Base-by-base conservation (phyloP, 1,140 invertebrate species). In the Zaprionus kolodkinae region DNA sequence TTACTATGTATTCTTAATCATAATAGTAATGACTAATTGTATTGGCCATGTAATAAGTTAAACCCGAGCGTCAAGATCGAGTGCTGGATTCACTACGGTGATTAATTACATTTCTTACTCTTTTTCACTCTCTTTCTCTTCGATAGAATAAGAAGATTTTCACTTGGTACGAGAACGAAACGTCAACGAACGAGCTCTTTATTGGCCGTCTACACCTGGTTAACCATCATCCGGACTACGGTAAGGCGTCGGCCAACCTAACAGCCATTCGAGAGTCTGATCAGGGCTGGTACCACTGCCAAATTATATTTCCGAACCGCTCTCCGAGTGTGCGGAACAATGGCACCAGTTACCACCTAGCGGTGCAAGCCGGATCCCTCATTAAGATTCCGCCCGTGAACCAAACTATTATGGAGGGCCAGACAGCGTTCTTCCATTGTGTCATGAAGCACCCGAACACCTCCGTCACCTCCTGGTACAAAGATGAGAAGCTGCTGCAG, bases 261-360 rank as follows among this genome's bases (percentile, higher is more conserved):
- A 97, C 97, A n/a, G 95, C 96, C 55, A 97, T 99, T 76, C 94
- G 96, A 67, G 97, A 98, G 91, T 95, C 96, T 40, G 97, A 99
- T 93, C 95, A 96, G 78, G 98, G 97, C 60, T 97, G 97, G 95
- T 99, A 98, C 93, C 96, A 98, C 93, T 99, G 98, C 92, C 95
- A 95, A 84, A 95, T 98, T 12, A 95, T 96, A 76, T 98, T 98
- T 92, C 96, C 98, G 33, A 98, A 98, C 92, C 95, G 97, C 70
- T 95, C 96, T 36, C 97, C 97, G 5, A 95, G 94, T 78, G 95
- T 95, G 4, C 94, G 96, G 40, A 96, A 97, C 84, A 98, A 98
- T 93, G 97, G 97, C 13, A 98, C 97, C 10, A 97, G 96, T 95
- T 97, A 97, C 80, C 95, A 96, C 87, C 94, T 98, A 10, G 95